Conservation (phyloP, 2,113 vertebrate species). For the Myxocyprinus asiaticus region DNA sequence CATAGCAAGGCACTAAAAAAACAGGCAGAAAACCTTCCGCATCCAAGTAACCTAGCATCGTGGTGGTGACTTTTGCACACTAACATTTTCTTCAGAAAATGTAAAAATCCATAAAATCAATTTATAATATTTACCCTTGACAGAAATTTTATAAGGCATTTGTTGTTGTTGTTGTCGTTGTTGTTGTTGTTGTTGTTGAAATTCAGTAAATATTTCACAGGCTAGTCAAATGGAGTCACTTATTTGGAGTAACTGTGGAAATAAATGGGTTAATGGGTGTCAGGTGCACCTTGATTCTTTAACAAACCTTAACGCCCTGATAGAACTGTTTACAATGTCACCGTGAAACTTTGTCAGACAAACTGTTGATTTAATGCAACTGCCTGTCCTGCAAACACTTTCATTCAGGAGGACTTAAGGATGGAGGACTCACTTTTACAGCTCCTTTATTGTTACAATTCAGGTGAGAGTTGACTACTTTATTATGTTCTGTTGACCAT, state of each 20-base stretch:
- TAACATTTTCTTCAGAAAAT: too few relatives aligned
- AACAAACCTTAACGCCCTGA: conserved; percentile 50
- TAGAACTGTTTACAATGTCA: conserved; percentile 39
- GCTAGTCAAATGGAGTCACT: not conserved
- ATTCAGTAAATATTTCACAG: too few relatives aligned
- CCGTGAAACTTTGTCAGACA: conserved; percentile 1
- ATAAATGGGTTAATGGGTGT: conserved; percentile 1
- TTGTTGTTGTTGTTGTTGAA: too few relatives aligned
- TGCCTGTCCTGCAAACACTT: not conserved
- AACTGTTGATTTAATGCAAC: conserved; percentile 32
- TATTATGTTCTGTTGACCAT: not conserved
- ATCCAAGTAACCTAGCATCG: too few relatives aligned
- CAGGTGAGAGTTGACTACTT: not conserved
- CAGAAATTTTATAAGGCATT: too few relatives aligned
- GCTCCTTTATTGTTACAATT: not conserved
- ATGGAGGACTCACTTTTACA: not conserved
- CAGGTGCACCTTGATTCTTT: not conserved
- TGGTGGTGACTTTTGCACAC: too few relatives aligned
- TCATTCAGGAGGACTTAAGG: conserved; percentile 1
- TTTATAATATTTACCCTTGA: too few relatives aligned
- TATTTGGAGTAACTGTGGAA: not conserved
- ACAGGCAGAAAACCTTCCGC: too few relatives aligned
- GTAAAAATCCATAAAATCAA: too few relatives aligned
- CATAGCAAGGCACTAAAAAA: too few relatives aligned
- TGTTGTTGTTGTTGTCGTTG: too few relatives aligned